Base-by-base conservation (phyloP, 2,888 invertebrate genomes). In the Drosophila mulleri region DNA sequence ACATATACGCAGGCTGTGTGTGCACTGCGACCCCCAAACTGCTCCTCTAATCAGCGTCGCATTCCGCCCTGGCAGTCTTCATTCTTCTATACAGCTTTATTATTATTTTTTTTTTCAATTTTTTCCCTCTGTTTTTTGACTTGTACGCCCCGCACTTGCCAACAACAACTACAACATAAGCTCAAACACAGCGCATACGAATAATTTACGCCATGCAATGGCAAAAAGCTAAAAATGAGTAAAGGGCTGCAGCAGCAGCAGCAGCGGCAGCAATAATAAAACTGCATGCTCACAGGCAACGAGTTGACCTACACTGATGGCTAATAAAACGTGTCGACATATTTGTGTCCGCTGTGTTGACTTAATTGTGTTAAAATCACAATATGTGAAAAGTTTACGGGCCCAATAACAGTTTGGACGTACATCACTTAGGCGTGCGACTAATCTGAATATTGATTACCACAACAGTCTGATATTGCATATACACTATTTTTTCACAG, bases 161-260 rank as follows among this genome's bases (percentile, higher is more conserved):
- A 75, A 59, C 85, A 78, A 58, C 83, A 77, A 75, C 68, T 68
- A 66, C 60, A 69, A 58, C 77, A 53, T 20, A 63, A 68, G 72
- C 88, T 82, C 65, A 75, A 80, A 68, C 80, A 67, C 63, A 74
- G 74, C 65, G 68, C 74, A 82, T 76, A 88, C 89, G 90, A 90
- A 83, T 85, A 90, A 86, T 90, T 84, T 83, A 85, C 89, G 87
- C 89, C 72, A 83, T 69, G 78, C 75, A 61, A 80, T 64, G 73
- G 73, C 83, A 80, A 83, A 88, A 90, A 86, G 87, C 89, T 86
- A 85, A 86, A 90, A 87, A 87, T 89, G 75, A 88, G 84, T 90
- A 83, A 86, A 86, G 83, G 72, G 58, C 70, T 72, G 81, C 71
- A 44, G 62, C 76, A 63, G 52, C 67, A 39, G 39, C n/a, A n/a